Evolutionary conservation across 1,140 invertebrate genomes (phyloP).

Genomic region (Lepidotrigona ventralis): DNA sequence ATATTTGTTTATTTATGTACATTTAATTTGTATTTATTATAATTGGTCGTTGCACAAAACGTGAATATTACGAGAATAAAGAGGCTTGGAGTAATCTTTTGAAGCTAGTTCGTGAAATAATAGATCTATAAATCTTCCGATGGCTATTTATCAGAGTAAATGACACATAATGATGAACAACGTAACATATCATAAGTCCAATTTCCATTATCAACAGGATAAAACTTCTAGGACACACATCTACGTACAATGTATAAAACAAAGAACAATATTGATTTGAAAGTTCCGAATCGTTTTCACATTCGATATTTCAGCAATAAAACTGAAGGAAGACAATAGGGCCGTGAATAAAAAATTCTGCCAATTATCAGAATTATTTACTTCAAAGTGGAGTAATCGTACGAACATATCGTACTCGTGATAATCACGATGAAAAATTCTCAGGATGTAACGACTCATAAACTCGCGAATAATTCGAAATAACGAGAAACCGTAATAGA

Average conservation of each 20-base stretch:
- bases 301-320: background rate
- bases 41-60: background rate
- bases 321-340: background rate
- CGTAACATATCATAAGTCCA: too few species aligned
- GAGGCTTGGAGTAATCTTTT: background rate
- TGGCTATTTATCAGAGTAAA: background rate
- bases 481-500: background rate
- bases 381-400: background rate
- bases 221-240: too few species aligned
- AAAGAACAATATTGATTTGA: too few species aligned
- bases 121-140: background rate
- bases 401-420: background rate
- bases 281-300: too few species aligned
- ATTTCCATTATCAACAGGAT: too few species aligned
- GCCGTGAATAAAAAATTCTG: background rate
- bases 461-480: background rate
- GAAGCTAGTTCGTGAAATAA: background rate
- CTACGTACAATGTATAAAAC: too few species aligned
- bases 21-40: too few species aligned
- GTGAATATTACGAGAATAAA: background rate
- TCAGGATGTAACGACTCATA: background rate
- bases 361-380: background rate
- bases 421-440: background rate
- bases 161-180: background rate
- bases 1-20: background rate